These are phyloP conservation scores for Lepeophtheirus nordmannii DNA, from an alignment of 2,888 invertebrate genomes.

Conservation along the genomic window DNA sequence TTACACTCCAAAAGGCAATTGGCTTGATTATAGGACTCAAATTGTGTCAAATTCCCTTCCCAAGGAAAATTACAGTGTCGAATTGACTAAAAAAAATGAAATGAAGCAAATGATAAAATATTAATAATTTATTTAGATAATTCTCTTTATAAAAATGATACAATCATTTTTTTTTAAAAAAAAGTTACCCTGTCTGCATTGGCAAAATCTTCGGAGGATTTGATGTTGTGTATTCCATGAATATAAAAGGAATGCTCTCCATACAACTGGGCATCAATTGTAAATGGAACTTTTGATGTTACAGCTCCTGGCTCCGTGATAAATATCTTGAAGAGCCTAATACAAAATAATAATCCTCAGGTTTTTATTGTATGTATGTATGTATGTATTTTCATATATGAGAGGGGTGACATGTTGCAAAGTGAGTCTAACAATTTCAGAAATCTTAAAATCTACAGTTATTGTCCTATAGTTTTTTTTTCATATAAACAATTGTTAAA, in stretches of 20 bases:
- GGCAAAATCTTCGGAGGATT: slow-evolving; percentile 6
- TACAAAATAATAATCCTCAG: no score
- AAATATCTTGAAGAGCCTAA: slow-evolving; percentile 10
- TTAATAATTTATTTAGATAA: no score
- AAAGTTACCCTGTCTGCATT: neutral
- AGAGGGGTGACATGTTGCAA: no score
- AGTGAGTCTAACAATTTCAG: no score
- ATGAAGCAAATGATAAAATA: no score
- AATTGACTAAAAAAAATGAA: neutral
- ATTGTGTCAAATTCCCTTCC: slow-evolving; percentile 4
- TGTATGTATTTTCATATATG: no score
- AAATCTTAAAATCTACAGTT: no score
- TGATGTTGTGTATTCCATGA: slow-evolving; percentile 16
- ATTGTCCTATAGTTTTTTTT: no score
- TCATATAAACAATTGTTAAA: no score
- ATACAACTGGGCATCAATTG: neutral
- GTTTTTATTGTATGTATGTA: no score
- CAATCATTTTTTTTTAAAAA: no score
- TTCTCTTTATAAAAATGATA: no score
- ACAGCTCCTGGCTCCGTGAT: slow-evolving; percentile 9
- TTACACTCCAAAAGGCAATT: slow-evolving; percentile 18
- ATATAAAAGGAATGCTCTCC: slow-evolving; percentile 15
- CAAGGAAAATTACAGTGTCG: neutral
- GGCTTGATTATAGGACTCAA: slow-evolving; percentile 7
- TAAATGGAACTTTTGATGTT: slow-evolving; percentile 12